These are phyloP conservation scores for Vireo altiloquus DNA, from an alignment of 2,113 vertebrate species.

Conservation along the genomic window DNA sequence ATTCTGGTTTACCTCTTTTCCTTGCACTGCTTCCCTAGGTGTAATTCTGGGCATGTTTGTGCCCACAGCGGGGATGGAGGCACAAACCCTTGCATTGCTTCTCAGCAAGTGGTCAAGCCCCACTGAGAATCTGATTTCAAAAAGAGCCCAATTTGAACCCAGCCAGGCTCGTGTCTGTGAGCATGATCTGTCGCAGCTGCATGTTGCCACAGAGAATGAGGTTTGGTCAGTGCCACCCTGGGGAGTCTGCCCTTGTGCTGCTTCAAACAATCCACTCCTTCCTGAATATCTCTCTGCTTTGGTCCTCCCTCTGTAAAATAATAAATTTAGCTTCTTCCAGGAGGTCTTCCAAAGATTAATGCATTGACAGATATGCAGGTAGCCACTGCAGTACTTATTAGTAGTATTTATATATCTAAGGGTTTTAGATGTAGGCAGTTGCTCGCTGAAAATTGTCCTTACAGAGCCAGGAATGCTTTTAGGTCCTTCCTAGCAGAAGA, in stretches of 20 bases:
- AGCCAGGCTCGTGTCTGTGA: background rate
- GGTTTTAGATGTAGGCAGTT: background rate
- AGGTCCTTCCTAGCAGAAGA: background rate
- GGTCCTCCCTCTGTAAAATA: background rate
- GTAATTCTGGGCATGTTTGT: background rate
- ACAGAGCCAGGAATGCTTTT: background rate
- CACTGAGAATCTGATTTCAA: background rate
- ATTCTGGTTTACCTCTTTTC: background rate
- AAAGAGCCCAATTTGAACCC: background rate
- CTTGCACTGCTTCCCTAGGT: background rate
- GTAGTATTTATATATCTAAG: background rate
- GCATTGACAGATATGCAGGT: background rate
- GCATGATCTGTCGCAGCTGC: background rate
- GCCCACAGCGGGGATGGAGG: background rate
- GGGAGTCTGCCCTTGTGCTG: background rate
- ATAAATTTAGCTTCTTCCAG: background rate
- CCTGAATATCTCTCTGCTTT: background rate
- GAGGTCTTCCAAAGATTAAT: background rate
- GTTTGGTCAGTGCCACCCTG: background rate
- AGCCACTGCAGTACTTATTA: background rate
- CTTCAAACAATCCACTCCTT: background rate
- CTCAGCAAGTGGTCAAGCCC: background rate
- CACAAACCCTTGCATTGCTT: background rate
- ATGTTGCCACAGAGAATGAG: fast-evolving
- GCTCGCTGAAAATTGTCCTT: background rate